Base-by-base conservation (phyloP, 2,888 invertebrate species). In the Athrips mouffetella region DNA sequence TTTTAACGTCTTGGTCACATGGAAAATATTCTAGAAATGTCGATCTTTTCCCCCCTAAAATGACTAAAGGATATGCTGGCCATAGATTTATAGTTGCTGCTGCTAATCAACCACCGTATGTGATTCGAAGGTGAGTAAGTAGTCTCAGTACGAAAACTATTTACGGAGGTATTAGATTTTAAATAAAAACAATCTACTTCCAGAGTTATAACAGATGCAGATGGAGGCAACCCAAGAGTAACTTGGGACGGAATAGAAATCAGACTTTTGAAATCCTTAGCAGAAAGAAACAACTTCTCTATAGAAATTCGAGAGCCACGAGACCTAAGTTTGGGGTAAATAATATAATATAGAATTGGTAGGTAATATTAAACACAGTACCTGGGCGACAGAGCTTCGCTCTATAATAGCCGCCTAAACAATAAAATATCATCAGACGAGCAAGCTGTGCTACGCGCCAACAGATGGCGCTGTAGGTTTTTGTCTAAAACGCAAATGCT, bases 221-320 rank as follows among this genome's bases (percentile, higher is more conserved):
- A 89, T 48, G 89, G 90, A 29, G 83, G 89, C 7, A 80, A 85
- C 59, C 76, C 80, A 25, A 69, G 74, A 62, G 74, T 85, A 0
- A 60, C 63, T 27, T 93, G 92, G 94, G 94, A 94, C 70, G 95
- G 95, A 6, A 75, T 94, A n/a, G 95, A 95, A 85, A 80, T 92
- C 45, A 89, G 93, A 53, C 63, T 94, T 10, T 71, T 95, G 1
- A 80, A 89, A 51, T 63, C 93, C 29, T 72, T 95, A 16, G 89
- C 92, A 0, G 79, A 89, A 57, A 84, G 89, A 57, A 90, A 94
- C 42, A 94, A 95, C 67, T 94, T 95, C 65, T 92, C 94, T 0
- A 85, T 92, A 5, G 94, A 94, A 70, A 91, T 93, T 50, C 73
- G 88, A 29, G 93, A 94, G 63, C 90, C 92, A 1, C 77, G 74